Conservation (phyloP, 2,888 invertebrate species). For the Orthosia gracilis region DNA sequence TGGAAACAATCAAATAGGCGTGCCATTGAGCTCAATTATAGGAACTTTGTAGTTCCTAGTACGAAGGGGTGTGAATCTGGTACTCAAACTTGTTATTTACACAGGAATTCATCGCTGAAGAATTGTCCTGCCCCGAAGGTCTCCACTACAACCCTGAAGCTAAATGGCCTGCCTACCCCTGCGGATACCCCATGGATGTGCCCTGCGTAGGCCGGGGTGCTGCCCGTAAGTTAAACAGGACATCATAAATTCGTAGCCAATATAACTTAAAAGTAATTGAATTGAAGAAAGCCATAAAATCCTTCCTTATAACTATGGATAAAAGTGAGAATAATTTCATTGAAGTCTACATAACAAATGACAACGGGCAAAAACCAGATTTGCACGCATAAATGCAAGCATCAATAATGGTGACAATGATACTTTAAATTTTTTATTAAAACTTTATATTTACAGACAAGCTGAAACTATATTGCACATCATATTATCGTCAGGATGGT, state of each 20-base stretch:
- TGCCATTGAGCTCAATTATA: neutral
- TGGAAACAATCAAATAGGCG: too few relatives aligned
- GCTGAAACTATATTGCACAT: neutral
- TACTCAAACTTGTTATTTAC: constrained; percentile 2
- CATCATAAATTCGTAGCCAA: neutral
- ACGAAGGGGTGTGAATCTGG: neutral
- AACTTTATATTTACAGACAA: constrained; percentile 1
- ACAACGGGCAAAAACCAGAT: neutral
- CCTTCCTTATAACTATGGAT: neutral
- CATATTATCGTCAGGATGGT: neutral
- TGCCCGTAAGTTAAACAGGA: constrained; percentile 89
- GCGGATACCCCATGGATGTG: constrained; percentile 95
- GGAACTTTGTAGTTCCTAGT: neutral
- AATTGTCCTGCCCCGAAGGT: constrained; percentile 95
- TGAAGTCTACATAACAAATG: neutral
- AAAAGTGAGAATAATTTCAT: neutral
- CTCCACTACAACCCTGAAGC: constrained; percentile 93
- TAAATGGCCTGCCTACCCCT: constrained; percentile 93
- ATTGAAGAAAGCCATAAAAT: neutral
- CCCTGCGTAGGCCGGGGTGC: constrained; percentile 92
- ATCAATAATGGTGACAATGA: neutral
- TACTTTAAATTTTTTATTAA: too few relatives aligned
- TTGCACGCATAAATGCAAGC: neutral
- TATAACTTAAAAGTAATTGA: neutral
- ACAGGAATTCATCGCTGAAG: constrained; percentile 91